Evolutionary conservation across 2,888 invertebrate species (phyloP).

Genomic region (Oscheius sp.): DNA sequence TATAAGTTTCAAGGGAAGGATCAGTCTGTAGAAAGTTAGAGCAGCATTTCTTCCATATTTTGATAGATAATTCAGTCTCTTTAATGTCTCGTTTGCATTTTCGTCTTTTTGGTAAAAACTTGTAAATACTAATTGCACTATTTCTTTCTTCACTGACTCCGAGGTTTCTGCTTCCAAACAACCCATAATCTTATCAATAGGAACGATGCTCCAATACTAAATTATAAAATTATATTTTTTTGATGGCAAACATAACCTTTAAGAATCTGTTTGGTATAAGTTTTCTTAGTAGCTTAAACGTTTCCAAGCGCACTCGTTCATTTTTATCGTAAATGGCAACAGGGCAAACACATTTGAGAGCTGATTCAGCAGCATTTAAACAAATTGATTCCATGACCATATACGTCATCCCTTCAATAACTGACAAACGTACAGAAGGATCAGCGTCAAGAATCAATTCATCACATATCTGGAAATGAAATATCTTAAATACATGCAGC

Average conservation of each 20-base stretch:
- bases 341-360: neutral
- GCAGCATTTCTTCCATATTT: constrained; percentile 9
- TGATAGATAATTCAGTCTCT: constrained; percentile 12
- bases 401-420: constrained; percentile 1
- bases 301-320: constrained; percentile 1
- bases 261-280: constrained; percentile 17
- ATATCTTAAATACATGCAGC: neutral
- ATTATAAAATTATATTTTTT: neutral
- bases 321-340: neutral
- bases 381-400: constrained; percentile 15
- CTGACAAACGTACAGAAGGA: neutral
- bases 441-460: constrained; percentile 2
- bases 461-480: constrained; percentile 11
- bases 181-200: constrained; percentile 3
- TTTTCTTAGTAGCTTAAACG: neutral
- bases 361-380: constrained; percentile 5
- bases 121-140: constrained; percentile 11
- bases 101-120: constrained; percentile 19
- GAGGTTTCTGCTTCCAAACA: constrained; percentile 4
- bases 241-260: neutral
- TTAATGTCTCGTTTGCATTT: constrained; percentile 5
- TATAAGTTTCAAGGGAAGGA: constrained; percentile 2
- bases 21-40: constrained; percentile 17
- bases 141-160: constrained; percentile 22
- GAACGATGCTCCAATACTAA: constrained; percentile 14